Conservation (phyloP, 2,888 invertebrate genomes). For the Pardosa pseudoannulata region DNA sequence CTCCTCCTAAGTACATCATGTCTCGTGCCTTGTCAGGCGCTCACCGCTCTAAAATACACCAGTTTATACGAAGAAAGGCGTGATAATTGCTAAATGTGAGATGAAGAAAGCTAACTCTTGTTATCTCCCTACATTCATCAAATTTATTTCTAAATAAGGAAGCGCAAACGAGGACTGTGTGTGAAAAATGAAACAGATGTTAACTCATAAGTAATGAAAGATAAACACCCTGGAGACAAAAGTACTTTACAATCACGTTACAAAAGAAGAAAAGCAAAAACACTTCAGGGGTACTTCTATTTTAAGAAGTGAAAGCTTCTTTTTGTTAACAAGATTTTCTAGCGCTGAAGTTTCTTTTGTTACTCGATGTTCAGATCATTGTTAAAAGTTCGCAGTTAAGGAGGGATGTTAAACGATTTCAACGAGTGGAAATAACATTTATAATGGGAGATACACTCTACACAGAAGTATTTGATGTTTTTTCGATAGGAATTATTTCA, state of each 20-base stretch:
- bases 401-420: no score
- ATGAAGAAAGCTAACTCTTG: background rate
- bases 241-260: background rate
- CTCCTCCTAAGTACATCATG: no score
- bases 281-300: background rate
- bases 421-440: no score
- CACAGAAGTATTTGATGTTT: no score
- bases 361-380: no score
- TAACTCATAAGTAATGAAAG: conserved; percentile 3
- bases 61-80: no score
- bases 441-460: no score
- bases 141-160: background rate
- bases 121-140: background rate
- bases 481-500: no score
- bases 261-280: background rate
- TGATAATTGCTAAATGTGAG: background rate
- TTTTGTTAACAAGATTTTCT: background rate
- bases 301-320: background rate
- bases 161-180: background rate
- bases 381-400: no score
- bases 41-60: no score
- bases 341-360: no score
- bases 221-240: background rate
- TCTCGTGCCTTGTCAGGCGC: no score
- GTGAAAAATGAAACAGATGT: conserved; percentile 9